phyloP scores from a whole-genome alignment of 2,797 vertebrate genomes.

The Myotis findleyi region DNA sequence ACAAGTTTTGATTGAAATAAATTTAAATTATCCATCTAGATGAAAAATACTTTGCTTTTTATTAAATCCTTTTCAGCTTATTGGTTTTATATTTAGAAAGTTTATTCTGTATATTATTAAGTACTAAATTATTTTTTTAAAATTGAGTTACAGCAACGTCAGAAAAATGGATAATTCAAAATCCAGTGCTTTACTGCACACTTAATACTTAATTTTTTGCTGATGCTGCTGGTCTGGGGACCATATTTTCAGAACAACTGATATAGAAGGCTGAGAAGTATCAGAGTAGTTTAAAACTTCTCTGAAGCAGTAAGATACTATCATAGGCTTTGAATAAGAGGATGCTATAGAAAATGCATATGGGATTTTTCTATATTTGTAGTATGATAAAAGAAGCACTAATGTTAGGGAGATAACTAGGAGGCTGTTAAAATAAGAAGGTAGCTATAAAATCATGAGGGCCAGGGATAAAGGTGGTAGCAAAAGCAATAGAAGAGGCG shows the following conservation, averaged over 20 bases:
- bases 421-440: slow-evolving; percentile 6
- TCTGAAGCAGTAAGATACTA: neutral
- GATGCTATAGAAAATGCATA: neutral
- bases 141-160: neutral
- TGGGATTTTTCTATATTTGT: neutral
- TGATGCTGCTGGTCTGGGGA: neutral
- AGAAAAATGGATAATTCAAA: slow-evolving; percentile 35
- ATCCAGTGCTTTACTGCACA: neutral
- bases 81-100: slow-evolving; percentile 56
- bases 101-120: slow-evolving; percentile 28
- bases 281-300: neutral
- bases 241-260: neutral
- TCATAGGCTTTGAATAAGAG: slow-evolving; percentile 4
- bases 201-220: slow-evolving; percentile 18
- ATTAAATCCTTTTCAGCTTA: slow-evolving; percentile 35
- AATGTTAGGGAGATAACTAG: neutral
- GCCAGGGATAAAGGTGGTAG: neutral
- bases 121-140: slow-evolving; percentile 7
- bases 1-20: slow-evolving; percentile 20
- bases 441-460: neutral
- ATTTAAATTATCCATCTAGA: slow-evolving; percentile 21
- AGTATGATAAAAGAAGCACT: neutral
- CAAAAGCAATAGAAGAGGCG: neutral
- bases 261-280: slow-evolving; percentile 11
- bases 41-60: slow-evolving; percentile 40